Base-by-base conservation (phyloP, 2,888 invertebrate genomes). In the Diadegma fenestrale region DNA sequence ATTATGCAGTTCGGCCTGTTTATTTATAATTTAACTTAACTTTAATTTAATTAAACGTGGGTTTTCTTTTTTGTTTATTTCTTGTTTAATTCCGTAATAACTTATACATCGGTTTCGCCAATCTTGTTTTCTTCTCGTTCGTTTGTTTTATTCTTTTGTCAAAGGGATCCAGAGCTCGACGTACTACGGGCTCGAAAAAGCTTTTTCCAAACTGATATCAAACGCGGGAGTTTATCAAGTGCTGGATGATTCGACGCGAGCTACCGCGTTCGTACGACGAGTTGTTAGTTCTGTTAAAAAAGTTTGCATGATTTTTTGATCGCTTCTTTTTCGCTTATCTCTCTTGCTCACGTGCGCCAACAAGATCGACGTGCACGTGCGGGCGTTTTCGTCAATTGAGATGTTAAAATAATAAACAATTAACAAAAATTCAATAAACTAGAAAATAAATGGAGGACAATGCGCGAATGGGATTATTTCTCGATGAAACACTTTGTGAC, bases 1-100 rank as follows among this genome's bases (percentile, higher is more conserved):
- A 88, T 90, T 85, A 82, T 87, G 87, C 82, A 89, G 87, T 89
- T 88, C 89, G 89, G 87, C 87, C 87, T 88, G 54, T 80, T 85
- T 85, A 72, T 22, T 48, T 76, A 86, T 73, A 64, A 37, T 81
- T 80, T 84, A n/a, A 51, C 76, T 77, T 51, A 75, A 41, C 58
- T 81, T 51, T 51, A 54, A 54, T 54, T 8, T 58, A 58, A 58
- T 58, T 26, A 4, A 58, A 26, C 58, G 26, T 58, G 58, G 10
- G 37, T 37, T 7, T 37, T 37, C 10, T 7, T 26, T 58, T 12
- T 17, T 48, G 0, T 58, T 58, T 26, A 26, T 58, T 58, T 26
- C 1, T 58, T 26, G 26, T 58, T 58, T 26, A 58, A 58, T 63
- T 33, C 30, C 58, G 68, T 82, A 54, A 69, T 69, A 58, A 37